Percentiles rank a stretch among this genome's conserved stretches.
These are phyloP conservation scores for Palythoa grandiflora DNA, from an alignment of 92 coral and sea anemone genomes.

Conservation along the genomic window DNA sequence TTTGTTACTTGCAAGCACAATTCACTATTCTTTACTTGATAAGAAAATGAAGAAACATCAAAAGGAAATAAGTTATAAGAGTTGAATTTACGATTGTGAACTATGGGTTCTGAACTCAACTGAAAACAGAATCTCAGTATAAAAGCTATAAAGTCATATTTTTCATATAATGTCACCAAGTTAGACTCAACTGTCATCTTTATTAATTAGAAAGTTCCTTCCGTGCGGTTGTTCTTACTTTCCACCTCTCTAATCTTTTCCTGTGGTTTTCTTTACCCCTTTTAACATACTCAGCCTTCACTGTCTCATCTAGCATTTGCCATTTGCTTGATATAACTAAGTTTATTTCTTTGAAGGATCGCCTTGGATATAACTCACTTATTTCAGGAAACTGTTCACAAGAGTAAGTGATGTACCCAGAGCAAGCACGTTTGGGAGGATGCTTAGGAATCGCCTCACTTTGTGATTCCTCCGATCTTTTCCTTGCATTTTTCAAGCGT, in stretches of 20 bases:
- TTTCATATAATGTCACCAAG: not conserved
- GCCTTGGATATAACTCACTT: not conserved
- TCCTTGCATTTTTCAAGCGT: not conserved
- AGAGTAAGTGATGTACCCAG: slow-evolving; percentile 8
- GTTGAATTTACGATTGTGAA: too few species aligned
- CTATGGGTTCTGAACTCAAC: too few species aligned
- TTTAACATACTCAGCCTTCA: not conserved
- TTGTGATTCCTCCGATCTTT: not conserved
- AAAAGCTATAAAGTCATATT: not conserved
- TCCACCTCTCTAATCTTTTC: not conserved
- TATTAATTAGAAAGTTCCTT: not conserved
- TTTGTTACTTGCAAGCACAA: not conserved
- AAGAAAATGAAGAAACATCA: not conserved
- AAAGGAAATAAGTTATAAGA: too few species aligned
- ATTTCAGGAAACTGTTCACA: not conserved
- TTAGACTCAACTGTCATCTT: not conserved
- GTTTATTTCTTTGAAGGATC: not conserved
- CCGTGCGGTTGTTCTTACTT: not conserved
- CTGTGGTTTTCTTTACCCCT: not conserved
- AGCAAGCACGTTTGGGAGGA: slow-evolving; percentile 18
- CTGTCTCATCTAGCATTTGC: not conserved
- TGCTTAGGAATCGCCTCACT: slow-evolving; percentile 5
- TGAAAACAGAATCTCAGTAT: too few species aligned
- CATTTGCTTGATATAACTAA: not conserved
- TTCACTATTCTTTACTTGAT: not conserved